Conservation (phyloP, 2,888 invertebrate genomes). For the Ashinkailepas kermadecensis region DNA sequence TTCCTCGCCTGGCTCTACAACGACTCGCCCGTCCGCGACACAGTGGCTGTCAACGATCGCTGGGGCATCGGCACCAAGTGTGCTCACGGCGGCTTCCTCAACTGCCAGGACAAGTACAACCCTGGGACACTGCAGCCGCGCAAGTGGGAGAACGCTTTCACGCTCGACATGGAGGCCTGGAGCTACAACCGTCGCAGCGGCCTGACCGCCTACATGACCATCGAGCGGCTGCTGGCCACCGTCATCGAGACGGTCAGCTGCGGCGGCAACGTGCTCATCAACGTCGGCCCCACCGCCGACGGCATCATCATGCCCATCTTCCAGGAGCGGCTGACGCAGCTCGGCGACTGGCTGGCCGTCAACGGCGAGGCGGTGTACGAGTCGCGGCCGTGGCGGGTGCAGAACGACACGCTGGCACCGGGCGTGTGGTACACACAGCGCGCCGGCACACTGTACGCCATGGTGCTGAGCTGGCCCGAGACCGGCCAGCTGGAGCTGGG, state of each 20-base stretch:
- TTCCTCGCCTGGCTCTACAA: slow-evolving; percentile 89
- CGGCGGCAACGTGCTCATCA: slow-evolving; percentile 75
- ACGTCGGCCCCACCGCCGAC: slow-evolving; percentile 81
- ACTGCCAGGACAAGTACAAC: slow-evolving; percentile 58
- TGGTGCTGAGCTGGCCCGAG: slow-evolving; percentile 31
- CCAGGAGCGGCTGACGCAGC: slow-evolving; percentile 67
- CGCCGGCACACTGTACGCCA: slow-evolving; percentile 30
- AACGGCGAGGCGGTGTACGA: slow-evolving; percentile 66
- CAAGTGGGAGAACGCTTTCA: slow-evolving; percentile 96
- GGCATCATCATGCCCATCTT: slow-evolving; percentile 77
- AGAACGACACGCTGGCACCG: slow-evolving; percentile 59
- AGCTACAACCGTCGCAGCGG: slow-evolving; percentile 53
- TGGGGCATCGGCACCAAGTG: slow-evolving; percentile 78
- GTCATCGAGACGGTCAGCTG: slow-evolving; percentile 71
- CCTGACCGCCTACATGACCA: slow-evolving; percentile 53
- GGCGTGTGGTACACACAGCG: slow-evolving; percentile 37
- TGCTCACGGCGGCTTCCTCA: slow-evolving; percentile 80
- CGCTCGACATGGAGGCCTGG: slow-evolving; percentile 79
- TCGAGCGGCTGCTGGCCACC: slow-evolving; percentile 56
- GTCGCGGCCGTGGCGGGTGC: slow-evolving; percentile 43
- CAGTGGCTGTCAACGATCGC: slow-evolving; percentile 85
- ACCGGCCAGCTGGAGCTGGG: slow-evolving; percentile 26
- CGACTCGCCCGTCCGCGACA: slow-evolving; percentile 78
- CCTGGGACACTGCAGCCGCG: slow-evolving; percentile 74
- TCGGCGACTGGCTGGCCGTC: slow-evolving; percentile 67